Conservation (phyloP, 2,113 vertebrate species). For the Melanerpes aurifrons region DNA sequence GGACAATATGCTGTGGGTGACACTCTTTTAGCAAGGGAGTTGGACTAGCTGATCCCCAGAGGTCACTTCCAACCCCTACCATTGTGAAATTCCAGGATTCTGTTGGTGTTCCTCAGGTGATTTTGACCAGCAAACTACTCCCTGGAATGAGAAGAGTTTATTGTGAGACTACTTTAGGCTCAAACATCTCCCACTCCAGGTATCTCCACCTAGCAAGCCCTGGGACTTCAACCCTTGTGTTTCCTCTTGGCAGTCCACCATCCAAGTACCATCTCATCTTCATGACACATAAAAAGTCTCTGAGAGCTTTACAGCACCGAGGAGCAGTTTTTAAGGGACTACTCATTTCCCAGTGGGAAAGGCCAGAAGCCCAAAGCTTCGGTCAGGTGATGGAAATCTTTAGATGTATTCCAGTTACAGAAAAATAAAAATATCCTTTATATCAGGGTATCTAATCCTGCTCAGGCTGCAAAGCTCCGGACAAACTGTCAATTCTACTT, state of each 20-base stretch:
- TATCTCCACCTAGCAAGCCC: neutral
- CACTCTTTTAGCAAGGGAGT: no score
- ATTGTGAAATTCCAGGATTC: no score
- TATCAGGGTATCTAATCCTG: conserved; percentile 66
- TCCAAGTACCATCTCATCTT: neutral
- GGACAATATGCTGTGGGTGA: no score
- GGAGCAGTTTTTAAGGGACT: neutral
- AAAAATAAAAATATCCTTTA: conserved; percentile 72
- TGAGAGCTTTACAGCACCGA: neutral
- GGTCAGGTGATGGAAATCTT: neutral
- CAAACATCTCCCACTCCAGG: neutral
- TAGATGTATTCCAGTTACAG: conserved; percentile 3
- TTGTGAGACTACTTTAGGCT: neutral
- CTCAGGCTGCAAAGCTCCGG: conserved; percentile 58
- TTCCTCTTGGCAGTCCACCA: neutral
- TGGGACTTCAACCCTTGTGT: neutral
- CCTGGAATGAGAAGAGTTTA: fast-evolving
- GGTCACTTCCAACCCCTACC: neutral
- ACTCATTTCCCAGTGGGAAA: neutral
- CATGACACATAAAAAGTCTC: neutral
- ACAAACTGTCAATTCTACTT: conserved; percentile 49
- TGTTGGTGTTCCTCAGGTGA: neutral
- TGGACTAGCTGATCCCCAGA: neutral
- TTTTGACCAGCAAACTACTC: neutral
- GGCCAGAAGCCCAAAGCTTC: neutral